Base-by-base conservation (phyloP, 2,113 vertebrate species). In the Crocuta crocuta region DNA sequence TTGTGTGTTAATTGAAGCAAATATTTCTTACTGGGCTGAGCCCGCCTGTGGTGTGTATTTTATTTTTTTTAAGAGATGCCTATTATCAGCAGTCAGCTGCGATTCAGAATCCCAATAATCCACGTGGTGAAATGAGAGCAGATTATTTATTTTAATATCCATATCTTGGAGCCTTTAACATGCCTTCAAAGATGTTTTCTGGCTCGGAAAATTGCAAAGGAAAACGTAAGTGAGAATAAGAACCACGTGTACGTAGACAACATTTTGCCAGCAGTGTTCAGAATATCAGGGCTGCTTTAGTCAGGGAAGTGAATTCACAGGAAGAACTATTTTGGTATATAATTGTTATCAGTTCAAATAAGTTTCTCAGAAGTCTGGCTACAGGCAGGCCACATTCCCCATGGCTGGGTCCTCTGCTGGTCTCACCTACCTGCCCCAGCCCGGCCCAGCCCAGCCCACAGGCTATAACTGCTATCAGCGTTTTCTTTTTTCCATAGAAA, bases 101-200 rank as follows among this genome's bases (percentile, higher is more conserved):
- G 26, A 86, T n/a, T 82, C 68, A 58, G 21, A 91, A 61, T 87
- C 39, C 79, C 58, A 31, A 71, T 63, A 66, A 70, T 48, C 50
- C 31, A 43, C 17, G 8, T 23, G 10, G 33, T 31, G 26, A 91
- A 43, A 73, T 74, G 68, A 26, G 58, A 95, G 43, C 63, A 80
- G 92, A 80, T 88, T 73, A 86, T 84, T 92, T 94, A 33, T 95
- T 70, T 97, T 21, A 82, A 93, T 65, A 55, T 63, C 61, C 81
- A 11, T 26, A 39, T 88, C 45, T 68, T 88, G 48, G 33, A 85
- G n/a, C 79, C 39, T 66, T 91, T 74, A 58, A 45, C 9, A 5
- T 23, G 4, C 83, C n/a, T 96, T 50, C 31, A 70, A 71, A 94
- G 68, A 91, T 80, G 33, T 39, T 71, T 10, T 39, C 70, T 88